These are phyloP conservation scores for Sebastes ruberrimus DNA, from an alignment of 2,797 vertebrate species.

Conservation along the genomic window DNA sequence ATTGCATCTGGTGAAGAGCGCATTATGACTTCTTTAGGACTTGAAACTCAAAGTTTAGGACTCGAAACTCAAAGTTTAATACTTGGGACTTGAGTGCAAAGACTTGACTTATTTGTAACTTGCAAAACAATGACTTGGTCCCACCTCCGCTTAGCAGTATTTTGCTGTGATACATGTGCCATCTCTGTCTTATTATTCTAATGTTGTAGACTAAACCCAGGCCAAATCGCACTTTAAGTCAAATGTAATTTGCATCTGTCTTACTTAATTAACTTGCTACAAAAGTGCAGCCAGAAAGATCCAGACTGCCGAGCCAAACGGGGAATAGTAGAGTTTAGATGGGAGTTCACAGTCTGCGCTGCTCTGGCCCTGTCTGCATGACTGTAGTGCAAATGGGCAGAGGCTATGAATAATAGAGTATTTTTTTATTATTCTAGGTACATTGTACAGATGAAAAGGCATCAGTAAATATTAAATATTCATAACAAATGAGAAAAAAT, in stretches of 20 bases:
- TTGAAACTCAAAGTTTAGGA: too few relatives aligned
- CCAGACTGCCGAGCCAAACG: neutral
- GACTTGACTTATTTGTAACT: neutral
- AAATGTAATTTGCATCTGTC: neutral
- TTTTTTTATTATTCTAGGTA: neutral
- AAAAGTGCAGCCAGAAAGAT: neutral
- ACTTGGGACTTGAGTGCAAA: too few relatives aligned
- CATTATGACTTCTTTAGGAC: neutral
- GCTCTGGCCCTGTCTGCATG: neutral
- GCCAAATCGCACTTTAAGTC: neutral
- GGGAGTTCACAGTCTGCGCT: neutral
- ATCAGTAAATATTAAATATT: neutral
- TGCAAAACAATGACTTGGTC: neutral
- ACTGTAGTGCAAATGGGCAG: constrained; percentile 17
- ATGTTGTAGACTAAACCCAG: neutral
- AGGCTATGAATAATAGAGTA: constrained; percentile 13
- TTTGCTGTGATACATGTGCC: neutral
- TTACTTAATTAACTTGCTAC: neutral
- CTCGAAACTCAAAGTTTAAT: too few relatives aligned
- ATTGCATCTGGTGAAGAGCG: neutral
- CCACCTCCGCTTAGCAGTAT: neutral
- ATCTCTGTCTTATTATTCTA: neutral
- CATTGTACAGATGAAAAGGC: neutral
- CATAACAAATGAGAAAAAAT: neutral
- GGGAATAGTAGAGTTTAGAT: neutral